Conservation (phyloP, 2,888 invertebrate species). For the Campaea margaritaria region DNA sequence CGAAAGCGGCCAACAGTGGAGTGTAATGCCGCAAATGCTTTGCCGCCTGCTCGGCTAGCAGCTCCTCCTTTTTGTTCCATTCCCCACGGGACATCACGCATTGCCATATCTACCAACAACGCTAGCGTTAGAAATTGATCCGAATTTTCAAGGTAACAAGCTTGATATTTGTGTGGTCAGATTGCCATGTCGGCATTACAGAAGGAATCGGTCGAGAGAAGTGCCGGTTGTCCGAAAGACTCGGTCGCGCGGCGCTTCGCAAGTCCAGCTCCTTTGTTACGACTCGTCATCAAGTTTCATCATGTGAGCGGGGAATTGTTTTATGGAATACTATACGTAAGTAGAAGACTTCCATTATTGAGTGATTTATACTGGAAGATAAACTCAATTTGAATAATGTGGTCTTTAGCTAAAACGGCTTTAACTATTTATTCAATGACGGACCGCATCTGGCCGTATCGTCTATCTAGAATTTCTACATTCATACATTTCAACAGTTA, state of each 20-base stretch:
- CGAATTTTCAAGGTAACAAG: background rate
- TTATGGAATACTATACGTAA: background rate
- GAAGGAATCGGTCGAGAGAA: conserved; percentile 39
- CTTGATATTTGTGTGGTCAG: conserved; percentile 55
- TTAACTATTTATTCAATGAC: no score
- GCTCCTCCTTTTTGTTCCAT: conserved; percentile 99
- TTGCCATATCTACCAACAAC: conserved; percentile 91
- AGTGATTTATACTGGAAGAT: no score
- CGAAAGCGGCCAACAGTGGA: conserved; percentile 93
- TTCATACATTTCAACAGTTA: no score
- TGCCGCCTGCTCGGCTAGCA: conserved; percentile 97
- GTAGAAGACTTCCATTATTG: no score
- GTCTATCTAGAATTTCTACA: no score
- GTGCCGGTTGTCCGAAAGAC: conserved; percentile 63
- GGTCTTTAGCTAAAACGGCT: no score
- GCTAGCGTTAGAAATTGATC: conserved; percentile 2
- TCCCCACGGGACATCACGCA: conserved; percentile 98
- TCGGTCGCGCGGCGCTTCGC: conserved; percentile 54
- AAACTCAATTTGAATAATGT: no score
- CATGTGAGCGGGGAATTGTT: conserved; percentile 51
- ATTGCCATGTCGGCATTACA: conserved; percentile 74
- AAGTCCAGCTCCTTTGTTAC: conserved; percentile 55
- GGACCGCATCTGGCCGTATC: no score
- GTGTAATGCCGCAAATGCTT: conserved; percentile 95
- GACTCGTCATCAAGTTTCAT: conserved; percentile 86